Base-by-base conservation (phyloP, 2,888 invertebrate genomes). In the Macroteleia sp. region DNA sequence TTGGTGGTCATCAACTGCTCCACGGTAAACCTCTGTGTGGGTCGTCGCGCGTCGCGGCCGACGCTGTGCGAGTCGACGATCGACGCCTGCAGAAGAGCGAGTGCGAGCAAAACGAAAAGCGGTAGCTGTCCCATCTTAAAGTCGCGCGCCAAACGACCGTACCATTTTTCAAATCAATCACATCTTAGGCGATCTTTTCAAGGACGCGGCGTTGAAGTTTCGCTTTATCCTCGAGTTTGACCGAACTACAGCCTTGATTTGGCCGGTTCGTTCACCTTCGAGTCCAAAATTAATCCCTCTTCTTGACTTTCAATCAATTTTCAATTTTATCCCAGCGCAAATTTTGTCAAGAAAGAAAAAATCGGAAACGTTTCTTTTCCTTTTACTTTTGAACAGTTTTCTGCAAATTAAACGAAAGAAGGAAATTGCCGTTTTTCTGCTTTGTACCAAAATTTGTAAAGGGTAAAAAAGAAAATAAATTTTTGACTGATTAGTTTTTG, bases 1-100 rank as follows among this genome's bases (percentile, higher is more conserved):
- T n/a, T 92, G 62, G 92, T 93, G 61, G 92, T 93, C 86, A 95
- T 89, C 81, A 96, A 91, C 87, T 96, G 94, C 20, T 96, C 94
- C 87, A 95, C 93, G 59, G 95, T 95, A 88, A 93, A 95, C 85
- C 92, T 93, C 74, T 70, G 83, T 22, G 44, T 61, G 64, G 28
- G 30, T 12, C 66, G 69, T 39, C 25, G 48, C 48, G 62, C 20
- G 46, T 42, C 10, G 59, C 44, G 6, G 28, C 14, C 59, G 52
- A 39, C 25, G 66, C 25, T 30, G 19, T 44, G 54, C 25, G 62
- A 54, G 28, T 36, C 17, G 10, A 16, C 42, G 20, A 56, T 25
- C 54, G 64, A 14, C 64, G 48, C 28, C 48, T 50, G 48, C 44
- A 64, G 25, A 36, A 70, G 42, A 42, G 36, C 59, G 44, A 70